Conservation (phyloP, 2,113 vertebrate genomes). For the Anoura caudifer region DNA sequence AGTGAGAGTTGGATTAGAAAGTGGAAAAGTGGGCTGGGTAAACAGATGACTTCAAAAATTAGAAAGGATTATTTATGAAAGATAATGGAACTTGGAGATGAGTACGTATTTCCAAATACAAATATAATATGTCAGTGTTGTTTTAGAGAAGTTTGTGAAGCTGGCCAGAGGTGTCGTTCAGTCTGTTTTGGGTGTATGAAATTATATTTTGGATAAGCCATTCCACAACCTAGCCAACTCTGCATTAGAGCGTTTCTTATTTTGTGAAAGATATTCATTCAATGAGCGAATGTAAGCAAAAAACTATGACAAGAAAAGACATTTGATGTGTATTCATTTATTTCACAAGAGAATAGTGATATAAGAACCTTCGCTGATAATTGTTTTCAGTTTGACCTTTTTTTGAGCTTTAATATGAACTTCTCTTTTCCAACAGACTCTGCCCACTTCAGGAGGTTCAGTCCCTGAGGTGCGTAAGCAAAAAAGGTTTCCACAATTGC, state of each 20-base stretch:
- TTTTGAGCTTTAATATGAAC: constrained; percentile 54
- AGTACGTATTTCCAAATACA: neutral
- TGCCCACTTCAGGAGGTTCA: constrained; percentile 81
- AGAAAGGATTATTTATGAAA: neutral
- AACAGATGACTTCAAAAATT: neutral
- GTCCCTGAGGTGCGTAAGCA: constrained; percentile 82
- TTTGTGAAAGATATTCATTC: neutral
- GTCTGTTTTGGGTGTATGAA: neutral
- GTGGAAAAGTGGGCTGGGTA: neutral
- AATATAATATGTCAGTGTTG: neutral
- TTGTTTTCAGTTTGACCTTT: neutral
- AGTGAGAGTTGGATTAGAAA: neutral
- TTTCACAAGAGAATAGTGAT: neutral
- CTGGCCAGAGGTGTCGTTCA: neutral
- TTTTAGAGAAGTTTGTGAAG: neutral
- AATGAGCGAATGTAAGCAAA: neutral
- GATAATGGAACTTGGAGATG: neutral
- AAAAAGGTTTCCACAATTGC: constrained; percentile 57
- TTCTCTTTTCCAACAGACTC: constrained; percentile 84
- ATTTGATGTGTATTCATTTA: neutral
- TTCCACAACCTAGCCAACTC: neutral
- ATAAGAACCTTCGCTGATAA: neutral
- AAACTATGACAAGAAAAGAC: neutral
- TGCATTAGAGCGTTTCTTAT: neutral
- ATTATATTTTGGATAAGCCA: neutral